Evolutionary conservation across 2,113 vertebrate species (phyloP).

Genomic region (Eulacestoma nigropectus): DNA sequence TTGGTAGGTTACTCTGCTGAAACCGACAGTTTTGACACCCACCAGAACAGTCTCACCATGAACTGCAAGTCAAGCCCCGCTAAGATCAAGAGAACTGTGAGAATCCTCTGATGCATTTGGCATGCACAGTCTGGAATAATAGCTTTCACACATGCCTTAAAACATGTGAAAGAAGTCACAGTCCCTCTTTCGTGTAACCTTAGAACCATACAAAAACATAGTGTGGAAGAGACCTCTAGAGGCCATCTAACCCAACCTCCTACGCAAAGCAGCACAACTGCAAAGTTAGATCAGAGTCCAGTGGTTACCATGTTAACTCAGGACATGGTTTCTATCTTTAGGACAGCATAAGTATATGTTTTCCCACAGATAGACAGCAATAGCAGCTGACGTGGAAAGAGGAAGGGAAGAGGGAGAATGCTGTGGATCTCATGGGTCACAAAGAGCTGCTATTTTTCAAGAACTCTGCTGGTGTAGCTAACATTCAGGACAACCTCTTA

Average conservation of each 20-base stretch:
- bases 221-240: slow-evolving; percentile 41
- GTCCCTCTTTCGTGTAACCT: not conserved
- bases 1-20: not conserved
- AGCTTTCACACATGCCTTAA: not conserved
- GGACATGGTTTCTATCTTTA: not conserved
- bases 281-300: not conserved
- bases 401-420: not conserved
- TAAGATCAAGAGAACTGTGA: not conserved
- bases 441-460: not conserved
- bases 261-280: not conserved
- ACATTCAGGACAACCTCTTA: not conserved
- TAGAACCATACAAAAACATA: not conserved
- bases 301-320: not conserved
- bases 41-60: not conserved
- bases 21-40: not conserved
- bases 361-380: not conserved
- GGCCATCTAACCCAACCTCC: not conserved
- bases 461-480: not conserved
- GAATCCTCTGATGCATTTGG: not conserved
- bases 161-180: not conserved
- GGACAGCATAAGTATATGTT: not conserved
- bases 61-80: not conserved
- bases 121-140: not conserved
- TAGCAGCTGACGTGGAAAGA: not conserved
- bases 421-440: not conserved